phyloP scores from a whole-genome alignment of 2,888 invertebrate genomes.

The Notodonta dromedarius region DNA sequence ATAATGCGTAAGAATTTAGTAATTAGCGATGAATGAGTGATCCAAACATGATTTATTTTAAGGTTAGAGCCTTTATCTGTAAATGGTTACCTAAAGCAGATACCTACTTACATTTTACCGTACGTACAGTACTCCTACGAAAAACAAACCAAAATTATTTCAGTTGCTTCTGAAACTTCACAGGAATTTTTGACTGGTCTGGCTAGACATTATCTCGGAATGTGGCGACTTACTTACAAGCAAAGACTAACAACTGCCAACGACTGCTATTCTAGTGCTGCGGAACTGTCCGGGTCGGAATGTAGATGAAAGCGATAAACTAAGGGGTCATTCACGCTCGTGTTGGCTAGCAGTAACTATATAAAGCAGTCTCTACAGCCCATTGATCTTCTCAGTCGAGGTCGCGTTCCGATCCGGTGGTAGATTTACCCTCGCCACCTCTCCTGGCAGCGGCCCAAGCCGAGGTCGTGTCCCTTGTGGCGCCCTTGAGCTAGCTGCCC shows the following conservation, averaged over 20 bases:
- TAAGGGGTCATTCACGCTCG: slow-evolving; percentile 61
- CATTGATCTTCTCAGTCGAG: too few species aligned
- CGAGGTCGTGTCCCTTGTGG: too few species aligned
- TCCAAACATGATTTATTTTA: not conserved
- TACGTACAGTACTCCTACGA: not conserved
- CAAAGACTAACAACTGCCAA: slow-evolving; percentile 39
- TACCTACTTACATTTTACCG: not conserved
- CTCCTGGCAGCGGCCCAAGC: too few species aligned
- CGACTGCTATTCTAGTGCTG: slow-evolving; percentile 45
- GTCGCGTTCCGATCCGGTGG: too few species aligned
- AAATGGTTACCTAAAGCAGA: not conserved
- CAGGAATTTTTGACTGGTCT: slow-evolving; percentile 14
- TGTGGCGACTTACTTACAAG: slow-evolving; percentile 24
- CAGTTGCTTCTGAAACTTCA: slow-evolving; percentile 13
- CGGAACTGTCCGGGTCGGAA: slow-evolving; percentile 48
- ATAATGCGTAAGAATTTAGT: too few species aligned
- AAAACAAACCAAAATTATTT: slow-evolving; percentile 14
- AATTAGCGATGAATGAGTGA: not conserved
- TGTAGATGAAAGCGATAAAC: slow-evolving; percentile 66
- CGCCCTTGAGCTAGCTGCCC: too few species aligned
- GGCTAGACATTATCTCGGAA: slow-evolving; percentile 14
- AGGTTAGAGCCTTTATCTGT: not conserved
- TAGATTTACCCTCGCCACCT: too few species aligned
- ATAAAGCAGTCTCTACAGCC: not conserved
- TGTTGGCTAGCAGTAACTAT: slow-evolving; percentile 41